Percentiles rank a stretch among this genome's conserved stretches.
Evolutionary conservation across 1,140 invertebrate species (phyloP).

Genomic region (Phymorhynchus buccinoides): DNA sequence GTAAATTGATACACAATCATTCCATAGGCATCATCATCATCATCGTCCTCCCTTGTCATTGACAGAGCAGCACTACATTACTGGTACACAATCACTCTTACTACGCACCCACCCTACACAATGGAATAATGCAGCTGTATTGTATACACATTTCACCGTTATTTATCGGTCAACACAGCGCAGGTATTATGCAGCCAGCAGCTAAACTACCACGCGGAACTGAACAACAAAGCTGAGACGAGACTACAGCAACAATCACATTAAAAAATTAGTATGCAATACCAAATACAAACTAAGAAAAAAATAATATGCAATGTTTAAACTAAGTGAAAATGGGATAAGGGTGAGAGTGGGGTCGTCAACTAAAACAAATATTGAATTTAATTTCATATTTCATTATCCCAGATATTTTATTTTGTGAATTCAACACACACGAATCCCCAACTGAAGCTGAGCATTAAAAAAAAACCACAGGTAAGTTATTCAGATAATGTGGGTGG

Average conservation of each 20-base stretch:
- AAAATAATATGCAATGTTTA: not conserved
- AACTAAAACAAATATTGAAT: too few relatives aligned
- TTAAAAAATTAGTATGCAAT: not conserved
- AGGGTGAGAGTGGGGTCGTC: too few relatives aligned
- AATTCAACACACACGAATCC: too few relatives aligned
- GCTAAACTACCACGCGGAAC: conserved; percentile 5
- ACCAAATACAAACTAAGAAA: not conserved
- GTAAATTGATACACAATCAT: not conserved
- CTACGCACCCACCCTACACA: not conserved
- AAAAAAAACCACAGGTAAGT: not conserved
- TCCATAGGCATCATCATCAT: not conserved
- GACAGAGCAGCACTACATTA: not conserved
- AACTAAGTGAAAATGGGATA: too few relatives aligned
- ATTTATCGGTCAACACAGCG: not conserved
- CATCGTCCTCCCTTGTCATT: not conserved
- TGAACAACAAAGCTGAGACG: too few relatives aligned
- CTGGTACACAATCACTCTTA: not conserved
- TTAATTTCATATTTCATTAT: too few relatives aligned
- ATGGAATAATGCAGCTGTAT: not conserved
- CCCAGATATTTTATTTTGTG: too few relatives aligned
- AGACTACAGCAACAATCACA: too few relatives aligned
- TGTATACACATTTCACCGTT: not conserved
- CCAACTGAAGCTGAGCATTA: too few relatives aligned
- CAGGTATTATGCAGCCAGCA: conserved; percentile 26
- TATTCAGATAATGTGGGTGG: not conserved